phyloP scores from a whole-genome alignment of 92 coral and sea anemone genomes.

The Anthopleura xanthogrammica region DNA sequence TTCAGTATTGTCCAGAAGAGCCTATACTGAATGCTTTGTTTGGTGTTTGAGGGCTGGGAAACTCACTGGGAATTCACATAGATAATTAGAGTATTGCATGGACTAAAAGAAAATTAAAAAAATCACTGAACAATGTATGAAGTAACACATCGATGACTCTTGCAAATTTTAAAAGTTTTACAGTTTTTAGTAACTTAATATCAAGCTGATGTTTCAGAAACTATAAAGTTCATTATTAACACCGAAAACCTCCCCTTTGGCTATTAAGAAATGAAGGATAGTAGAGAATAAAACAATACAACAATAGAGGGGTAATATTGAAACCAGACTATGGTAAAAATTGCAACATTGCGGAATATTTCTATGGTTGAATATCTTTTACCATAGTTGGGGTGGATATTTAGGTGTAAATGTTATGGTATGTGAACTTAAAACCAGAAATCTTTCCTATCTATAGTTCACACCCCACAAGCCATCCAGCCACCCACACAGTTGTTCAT shows the following conservation, averaged over 20 bases:
- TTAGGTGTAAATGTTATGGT: not conserved
- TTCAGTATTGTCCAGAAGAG: not conserved
- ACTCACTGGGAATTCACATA: not conserved
- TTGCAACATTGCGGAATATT: not conserved
- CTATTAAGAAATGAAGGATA: not conserved
- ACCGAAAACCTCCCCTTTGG: not conserved
- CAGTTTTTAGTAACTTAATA: not conserved
- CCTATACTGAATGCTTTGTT: not conserved
- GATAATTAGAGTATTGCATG: not conserved
- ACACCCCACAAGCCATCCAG: not conserved
- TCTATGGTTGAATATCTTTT: not conserved
- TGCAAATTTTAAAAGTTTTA: not conserved
- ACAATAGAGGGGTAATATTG: not conserved
- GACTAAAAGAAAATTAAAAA: not conserved
- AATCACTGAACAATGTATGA: not conserved
- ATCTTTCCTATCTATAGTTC: not conserved
- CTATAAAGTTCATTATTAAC: not conserved
- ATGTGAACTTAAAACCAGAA: not conserved
- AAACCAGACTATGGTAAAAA: not conserved
- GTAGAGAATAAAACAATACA: not conserved
- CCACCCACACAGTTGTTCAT: constrained; percentile 1
- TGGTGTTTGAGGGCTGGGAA: not conserved
- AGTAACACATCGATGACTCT: not conserved
- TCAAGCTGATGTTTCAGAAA: too few species aligned
- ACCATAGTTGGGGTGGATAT: not conserved